These are phyloP conservation scores for Stegastes partitus DNA, from an alignment of 2,113 vertebrate genomes.

Conservation along the genomic window DNA sequence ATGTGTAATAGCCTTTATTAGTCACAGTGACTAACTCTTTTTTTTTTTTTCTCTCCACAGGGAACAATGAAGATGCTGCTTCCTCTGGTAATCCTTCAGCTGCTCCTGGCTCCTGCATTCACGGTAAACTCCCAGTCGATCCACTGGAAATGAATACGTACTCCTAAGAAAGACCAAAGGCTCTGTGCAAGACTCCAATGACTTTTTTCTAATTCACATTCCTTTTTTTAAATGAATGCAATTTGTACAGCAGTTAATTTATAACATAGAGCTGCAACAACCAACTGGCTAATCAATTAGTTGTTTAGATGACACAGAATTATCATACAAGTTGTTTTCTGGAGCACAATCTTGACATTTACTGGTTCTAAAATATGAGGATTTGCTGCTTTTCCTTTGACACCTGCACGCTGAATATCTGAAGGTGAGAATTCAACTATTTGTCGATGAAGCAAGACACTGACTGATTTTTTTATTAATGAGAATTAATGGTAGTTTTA, in stretches of 20 bases:
- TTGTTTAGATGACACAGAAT: no score
- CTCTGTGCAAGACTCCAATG: not conserved
- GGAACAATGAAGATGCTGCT: constrained; percentile 71
- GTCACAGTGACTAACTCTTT: constrained; percentile 56
- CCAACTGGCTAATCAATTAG: not conserved
- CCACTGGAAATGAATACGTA: not conserved
- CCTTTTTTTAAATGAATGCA: not conserved
- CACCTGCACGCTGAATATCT: no score
- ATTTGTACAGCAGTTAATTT: not conserved
- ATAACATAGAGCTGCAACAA: not conserved
- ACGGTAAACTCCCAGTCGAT: constrained; percentile 78
- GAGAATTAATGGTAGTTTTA: no score
- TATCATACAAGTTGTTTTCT: no score
- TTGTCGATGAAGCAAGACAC: no score
- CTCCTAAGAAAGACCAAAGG: not conserved
- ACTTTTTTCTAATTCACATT: not conserved
- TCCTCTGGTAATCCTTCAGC: constrained; percentile 74
- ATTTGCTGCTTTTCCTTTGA: not conserved
- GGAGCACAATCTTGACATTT: not conserved
- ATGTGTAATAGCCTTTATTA: constrained; percentile 30
- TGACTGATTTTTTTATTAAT: no score
- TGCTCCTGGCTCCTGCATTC: constrained; percentile 77
- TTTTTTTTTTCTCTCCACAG: constrained; percentile 6
- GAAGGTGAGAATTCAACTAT: no score
- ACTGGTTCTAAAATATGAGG: not conserved